phyloP scores from a whole-genome alignment of 2,797 vertebrate species.

The Chelon auratus region DNA sequence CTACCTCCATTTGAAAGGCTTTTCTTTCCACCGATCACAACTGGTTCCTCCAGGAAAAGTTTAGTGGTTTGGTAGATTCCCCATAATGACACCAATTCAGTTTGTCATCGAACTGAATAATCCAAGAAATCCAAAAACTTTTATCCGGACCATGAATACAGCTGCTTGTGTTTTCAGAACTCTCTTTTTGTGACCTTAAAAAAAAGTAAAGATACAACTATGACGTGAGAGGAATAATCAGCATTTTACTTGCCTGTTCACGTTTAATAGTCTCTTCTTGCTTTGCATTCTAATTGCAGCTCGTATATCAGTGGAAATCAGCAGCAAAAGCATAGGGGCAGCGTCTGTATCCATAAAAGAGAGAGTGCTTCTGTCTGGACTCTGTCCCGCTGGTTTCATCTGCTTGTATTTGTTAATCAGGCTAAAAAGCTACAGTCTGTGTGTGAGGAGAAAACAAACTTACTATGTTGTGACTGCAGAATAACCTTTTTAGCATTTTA shows the following conservation, averaged over 20 bases:
- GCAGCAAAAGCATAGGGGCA: neutral
- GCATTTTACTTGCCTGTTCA: no score
- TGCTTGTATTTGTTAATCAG: neutral
- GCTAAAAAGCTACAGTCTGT: neutral
- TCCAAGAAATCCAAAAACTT: no score
- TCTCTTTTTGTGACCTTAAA: neutral
- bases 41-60: no score
- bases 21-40: no score
- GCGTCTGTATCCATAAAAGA: constrained; percentile 5
- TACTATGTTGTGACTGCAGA: neutral
- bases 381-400: neutral
- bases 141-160: neutral
- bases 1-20: no score
- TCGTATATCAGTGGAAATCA: neutral
- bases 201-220: neutral
- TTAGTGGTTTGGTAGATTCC: no score
- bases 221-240: no score
- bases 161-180: neutral
- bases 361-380: neutral
- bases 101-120: no score
- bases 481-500: neutral
- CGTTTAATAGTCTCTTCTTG: neutral
- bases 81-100: no score
- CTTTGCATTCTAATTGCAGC: neutral
- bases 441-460: neutral